Base-by-base conservation (phyloP, 2,797 vertebrate species). In the Phaenicophaeus curvirostris region DNA sequence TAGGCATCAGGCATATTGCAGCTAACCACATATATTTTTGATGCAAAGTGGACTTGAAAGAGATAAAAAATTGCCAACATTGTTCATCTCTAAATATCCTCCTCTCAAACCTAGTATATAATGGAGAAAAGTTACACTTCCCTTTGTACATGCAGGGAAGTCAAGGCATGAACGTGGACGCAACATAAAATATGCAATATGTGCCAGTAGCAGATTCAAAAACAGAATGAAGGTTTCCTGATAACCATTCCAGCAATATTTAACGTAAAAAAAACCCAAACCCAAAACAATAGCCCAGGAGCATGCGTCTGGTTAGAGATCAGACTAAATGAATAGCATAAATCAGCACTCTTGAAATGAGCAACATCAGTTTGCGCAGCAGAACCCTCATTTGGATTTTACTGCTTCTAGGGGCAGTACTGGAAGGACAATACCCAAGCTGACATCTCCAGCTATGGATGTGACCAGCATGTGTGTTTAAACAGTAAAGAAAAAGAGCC, bases 1-100 rank as follows among this genome's bases (percentile, higher is more conserved):
- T 95, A 85, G 82, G 94, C 93, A 77, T 35, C 57, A 72, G 79
- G 66, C 90, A 93, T 92, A 94, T 93, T 96, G 90, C 68, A 55
- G 41, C 62, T 93, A 93, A 77, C 62, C 77, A 48, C 58, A 48
- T n/a, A 23, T 65, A 71, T 39, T 51, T 81, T 51, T 72, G 44
- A 55, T 76, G 68, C 30, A 90, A 85, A 79, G 41, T 31, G 73
- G 50, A 69, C 41, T 72, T 57, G 50, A 81, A 85, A 0, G 4
- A 77, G 48, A 35, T n/a, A 71, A 69, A 89, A 83, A 30, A 73
- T 37, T 88, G 71, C 77, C 89, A 94, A 39, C 30, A 31, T 10
- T 51, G 13, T 27, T 90, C 77, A 31, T 87, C 48, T 48, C 11
- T 9, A 89, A 88, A 86, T 31, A 55, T 31, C 7, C 39, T 92